Evolutionary conservation across 1,140 invertebrate genomes (phyloP), one percentile per base, ranked within the genome.

Genomic region (Pseudomyrmex dendroicus): DNA sequence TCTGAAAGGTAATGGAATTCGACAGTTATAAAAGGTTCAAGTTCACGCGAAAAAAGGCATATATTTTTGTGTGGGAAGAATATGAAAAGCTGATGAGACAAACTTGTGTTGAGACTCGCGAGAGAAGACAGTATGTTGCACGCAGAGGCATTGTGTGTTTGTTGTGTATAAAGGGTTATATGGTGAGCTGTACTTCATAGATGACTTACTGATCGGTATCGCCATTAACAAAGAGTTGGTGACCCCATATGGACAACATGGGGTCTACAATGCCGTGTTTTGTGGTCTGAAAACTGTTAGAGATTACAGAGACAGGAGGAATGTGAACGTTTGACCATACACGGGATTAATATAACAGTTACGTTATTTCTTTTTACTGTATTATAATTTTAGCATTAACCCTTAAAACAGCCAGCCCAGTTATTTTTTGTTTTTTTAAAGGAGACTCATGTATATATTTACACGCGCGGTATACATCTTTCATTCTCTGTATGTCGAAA

Each of bases 221-320:
- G 96, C 98, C 97, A 96, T 98, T 98, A 95, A 98, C 97, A 96
- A 98, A 98, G 95, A 98, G 97, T 96, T 98, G 98, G 96, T 98
- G 97, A 95, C 98, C 98, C 98, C 98, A 98, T 96, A 98, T 98
- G 95, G 97, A 98, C 95, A 98, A 97, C 97, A 98, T 98, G 95
- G 98, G 98, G 96, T 98, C 98, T 96, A 98, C 97, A 96, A 98
- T 98, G 96, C 97, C 98, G 95, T 97, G 97, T 97, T 98, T 98
- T 96, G 97, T 96, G 91, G 97, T 98, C 97, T 98, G 97, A 97
- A 98, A 98, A 97, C 97, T 98, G 96, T 94, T 93, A 94, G 92
- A 93, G 92, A 94, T 93, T 93, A 93, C 86, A 94, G 91, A 93
- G 91, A 92, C 89, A 93, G 91, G 86, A 92, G 89, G 86, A 93